Conservation (phyloP, 2,888 invertebrate genomes). For the Cryptosula pallasiana region DNA sequence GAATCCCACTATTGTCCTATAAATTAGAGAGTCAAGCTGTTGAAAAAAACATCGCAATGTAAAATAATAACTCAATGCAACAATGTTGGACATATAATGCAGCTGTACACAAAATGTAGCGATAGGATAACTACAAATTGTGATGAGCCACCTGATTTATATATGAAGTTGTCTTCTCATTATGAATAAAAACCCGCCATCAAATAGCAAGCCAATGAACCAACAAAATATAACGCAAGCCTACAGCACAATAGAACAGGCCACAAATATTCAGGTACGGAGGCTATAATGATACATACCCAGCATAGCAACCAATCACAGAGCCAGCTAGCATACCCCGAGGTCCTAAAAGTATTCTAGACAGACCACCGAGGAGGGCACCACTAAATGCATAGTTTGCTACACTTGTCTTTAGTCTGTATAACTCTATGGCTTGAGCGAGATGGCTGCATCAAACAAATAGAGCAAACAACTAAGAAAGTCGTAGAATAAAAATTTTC, state of each 20-base stretch:
- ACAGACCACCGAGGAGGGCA: neutral
- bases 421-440: slow-evolving; percentile 10
- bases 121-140: too few relatives aligned
- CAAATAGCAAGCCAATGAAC: neutral
- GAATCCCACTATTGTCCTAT: neutral
- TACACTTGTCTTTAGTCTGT: neutral
- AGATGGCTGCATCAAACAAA: neutral
- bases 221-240: neutral
- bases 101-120: too few relatives aligned
- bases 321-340: slow-evolving; percentile 5
- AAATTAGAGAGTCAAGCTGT: too few relatives aligned
- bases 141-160: too few relatives aligned
- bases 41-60: neutral
- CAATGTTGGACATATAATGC: too few relatives aligned
- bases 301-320: slow-evolving; percentile 3
- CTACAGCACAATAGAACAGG: neutral
- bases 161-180: too few relatives aligned
- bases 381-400: neutral
- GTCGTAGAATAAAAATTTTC: neutral
- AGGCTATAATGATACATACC: neutral
- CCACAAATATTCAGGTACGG: neutral
- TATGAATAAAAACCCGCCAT: too few relatives aligned
- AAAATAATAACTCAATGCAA: neutral
- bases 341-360: neutral
- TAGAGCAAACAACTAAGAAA: too few relatives aligned